Percentiles rank a stretch among this genome's conserved stretches.
Conservation (phyloP, 2,113 vertebrate genomes). For the Candoia aspera region DNA sequence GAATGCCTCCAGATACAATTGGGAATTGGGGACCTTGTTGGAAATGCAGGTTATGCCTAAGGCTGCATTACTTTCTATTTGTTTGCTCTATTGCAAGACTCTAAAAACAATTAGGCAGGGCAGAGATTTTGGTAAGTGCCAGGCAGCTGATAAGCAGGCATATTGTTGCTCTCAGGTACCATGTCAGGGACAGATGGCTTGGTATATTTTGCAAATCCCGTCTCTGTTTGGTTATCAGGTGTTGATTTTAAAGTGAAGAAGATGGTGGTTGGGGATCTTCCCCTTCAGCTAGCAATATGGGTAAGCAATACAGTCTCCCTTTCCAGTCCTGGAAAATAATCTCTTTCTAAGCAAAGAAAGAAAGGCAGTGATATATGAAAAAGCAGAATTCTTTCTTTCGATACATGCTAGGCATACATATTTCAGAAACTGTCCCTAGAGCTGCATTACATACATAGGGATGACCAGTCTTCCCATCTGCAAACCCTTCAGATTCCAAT, state of each 20-base stretch:
- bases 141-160: neutral
- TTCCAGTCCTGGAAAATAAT: neutral
- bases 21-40: neutral
- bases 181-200: neutral
- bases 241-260: constrained; percentile 64
- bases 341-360: neutral
- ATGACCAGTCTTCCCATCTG: neutral
- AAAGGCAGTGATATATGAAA: neutral
- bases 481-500: neutral
- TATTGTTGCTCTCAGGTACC: neutral
- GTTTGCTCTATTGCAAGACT: neutral
- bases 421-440: neutral
- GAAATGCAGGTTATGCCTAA: neutral
- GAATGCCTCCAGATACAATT: neutral
- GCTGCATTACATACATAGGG: neutral
- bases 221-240: neutral
- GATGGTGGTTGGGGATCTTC: constrained; percentile 9
- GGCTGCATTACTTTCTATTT: neutral
- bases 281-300: constrained; percentile 52
- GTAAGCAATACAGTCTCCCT: constrained; percentile 29
- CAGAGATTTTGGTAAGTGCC: neutral
- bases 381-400: neutral
- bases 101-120: neutral
- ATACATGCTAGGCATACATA: neutral
- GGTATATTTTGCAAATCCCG: neutral